These are phyloP conservation scores for Andrena camellia DNA, from an alignment of 2,888 invertebrate genomes.

Conservation along the genomic window DNA sequence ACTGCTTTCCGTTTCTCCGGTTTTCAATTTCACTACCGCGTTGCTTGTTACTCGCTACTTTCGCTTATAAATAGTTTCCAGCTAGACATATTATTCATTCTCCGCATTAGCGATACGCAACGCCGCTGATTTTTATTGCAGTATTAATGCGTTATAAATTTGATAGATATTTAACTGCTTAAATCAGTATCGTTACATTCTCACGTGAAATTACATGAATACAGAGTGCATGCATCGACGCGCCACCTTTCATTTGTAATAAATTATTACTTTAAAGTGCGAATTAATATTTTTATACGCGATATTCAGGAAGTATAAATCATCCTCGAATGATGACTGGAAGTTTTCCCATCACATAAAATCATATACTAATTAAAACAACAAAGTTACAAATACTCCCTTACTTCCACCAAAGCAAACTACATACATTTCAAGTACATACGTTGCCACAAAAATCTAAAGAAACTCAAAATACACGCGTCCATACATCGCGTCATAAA, in stretches of 20 bases:
- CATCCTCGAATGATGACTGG: not conserved
- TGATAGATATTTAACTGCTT: not conserved
- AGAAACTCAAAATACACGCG: too few species aligned
- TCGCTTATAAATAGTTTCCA: constrained; percentile 16
- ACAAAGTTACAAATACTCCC: not conserved
- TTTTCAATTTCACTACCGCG: constrained; percentile 24
- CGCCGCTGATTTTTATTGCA: not conserved
- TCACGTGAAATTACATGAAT: not conserved
- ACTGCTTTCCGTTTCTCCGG: constrained; percentile 15
- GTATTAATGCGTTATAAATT: not conserved
- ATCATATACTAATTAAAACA: not conserved
- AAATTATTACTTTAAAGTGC: not conserved
- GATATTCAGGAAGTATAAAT: not conserved
- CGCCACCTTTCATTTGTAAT: not conserved
- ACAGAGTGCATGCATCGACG: not conserved
- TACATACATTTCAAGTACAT: not conserved
- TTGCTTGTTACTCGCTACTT: constrained; percentile 31
- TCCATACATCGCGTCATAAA: too few species aligned
- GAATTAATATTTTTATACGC: not conserved
- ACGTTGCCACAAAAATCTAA: not conserved
- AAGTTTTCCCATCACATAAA: not conserved
- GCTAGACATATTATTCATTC: not conserved
- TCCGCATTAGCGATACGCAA: not conserved
- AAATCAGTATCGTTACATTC: not conserved
- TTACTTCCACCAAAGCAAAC: too few species aligned